Conservation (phyloP, 2,888 invertebrate genomes). For the Ditylenchus weischeri region DNA sequence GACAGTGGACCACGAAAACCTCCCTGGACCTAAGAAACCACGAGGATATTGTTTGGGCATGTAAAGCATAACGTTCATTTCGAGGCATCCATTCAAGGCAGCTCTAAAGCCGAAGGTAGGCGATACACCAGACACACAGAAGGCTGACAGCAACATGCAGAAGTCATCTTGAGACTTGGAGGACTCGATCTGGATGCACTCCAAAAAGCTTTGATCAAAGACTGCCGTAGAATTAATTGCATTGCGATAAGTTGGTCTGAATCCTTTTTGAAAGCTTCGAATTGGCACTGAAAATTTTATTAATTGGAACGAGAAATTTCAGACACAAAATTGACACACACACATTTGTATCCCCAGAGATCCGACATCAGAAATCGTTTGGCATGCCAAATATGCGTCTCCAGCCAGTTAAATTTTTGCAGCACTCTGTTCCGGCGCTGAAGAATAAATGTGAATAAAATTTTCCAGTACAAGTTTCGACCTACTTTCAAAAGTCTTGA, state of each 20-base stretch:
- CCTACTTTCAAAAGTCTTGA: constrained; percentile 62
- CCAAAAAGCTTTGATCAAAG: constrained; percentile 77
- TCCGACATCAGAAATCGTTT: constrained; percentile 74
- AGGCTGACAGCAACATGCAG: constrained; percentile 46
- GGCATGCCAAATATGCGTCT: constrained; percentile 98
- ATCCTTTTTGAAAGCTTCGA: constrained; percentile 66
- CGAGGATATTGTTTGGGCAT: constrained; percentile 65
- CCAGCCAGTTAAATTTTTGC: constrained; percentile 70
- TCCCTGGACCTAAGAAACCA: constrained; percentile 73
- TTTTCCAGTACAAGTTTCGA: neutral
- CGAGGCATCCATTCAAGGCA: constrained; percentile 26
- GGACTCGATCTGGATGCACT: constrained; percentile 62
- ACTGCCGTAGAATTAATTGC: constrained; percentile 69
- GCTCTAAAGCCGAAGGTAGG: constrained; percentile 25
- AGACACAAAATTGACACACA: neutral
- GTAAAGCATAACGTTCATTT: constrained; percentile 33
- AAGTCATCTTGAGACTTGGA: neutral
- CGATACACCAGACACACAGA: constrained; percentile 35
- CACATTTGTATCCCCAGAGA: constrained; percentile 44
- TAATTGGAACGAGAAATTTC: too few species aligned
- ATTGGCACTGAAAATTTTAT: constrained; percentile 33
- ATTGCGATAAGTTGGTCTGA: constrained; percentile 78
- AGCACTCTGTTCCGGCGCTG: too few species aligned
- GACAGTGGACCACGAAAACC: constrained; percentile 64
- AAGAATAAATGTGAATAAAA: constrained; percentile 58